These are phyloP conservation scores for Setophaga kirtlandii DNA, from an alignment of 2,113 vertebrate species.

Conservation along the genomic window DNA sequence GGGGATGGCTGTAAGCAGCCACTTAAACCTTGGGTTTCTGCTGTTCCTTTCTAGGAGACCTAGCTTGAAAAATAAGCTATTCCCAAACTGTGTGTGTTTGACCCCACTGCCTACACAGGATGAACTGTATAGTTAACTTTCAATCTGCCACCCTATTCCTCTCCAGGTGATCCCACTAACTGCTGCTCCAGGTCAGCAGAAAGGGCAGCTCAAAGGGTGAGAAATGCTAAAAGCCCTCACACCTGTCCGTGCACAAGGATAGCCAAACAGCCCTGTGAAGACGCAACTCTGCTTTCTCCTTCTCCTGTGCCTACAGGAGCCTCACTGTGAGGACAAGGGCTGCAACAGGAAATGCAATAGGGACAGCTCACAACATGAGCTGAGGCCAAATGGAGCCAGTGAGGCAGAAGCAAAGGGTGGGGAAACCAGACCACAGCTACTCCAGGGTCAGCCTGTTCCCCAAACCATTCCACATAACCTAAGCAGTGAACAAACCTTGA, in stretches of 20 bases:
- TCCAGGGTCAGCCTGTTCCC: not conserved
- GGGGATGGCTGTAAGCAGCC: not conserved
- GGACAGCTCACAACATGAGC: not conserved
- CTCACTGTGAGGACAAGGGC: not conserved
- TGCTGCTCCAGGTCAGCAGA: not conserved
- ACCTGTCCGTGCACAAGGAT: not conserved
- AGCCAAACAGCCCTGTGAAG: not conserved
- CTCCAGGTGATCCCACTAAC: not conserved
- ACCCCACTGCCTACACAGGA: not conserved
- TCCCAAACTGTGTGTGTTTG: not conserved
- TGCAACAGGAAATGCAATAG: not conserved
- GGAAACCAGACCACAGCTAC: not conserved
- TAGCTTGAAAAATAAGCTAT: not conserved
- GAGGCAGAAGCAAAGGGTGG: not conserved
- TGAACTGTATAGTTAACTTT: not conserved
- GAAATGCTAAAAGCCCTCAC: not conserved
- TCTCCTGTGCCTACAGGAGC: not conserved
- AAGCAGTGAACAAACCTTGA: not conserved
- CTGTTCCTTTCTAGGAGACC: not conserved
- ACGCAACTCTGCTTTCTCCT: not conserved
- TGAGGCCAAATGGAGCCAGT: not conserved
- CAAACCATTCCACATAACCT: not conserved
- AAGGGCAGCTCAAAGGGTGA: not conserved
- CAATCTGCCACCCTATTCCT: not conserved
- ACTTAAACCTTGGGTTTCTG: not conserved